Base-by-base conservation (phyloP, 2,888 invertebrate species). In the Orchesellides sinensis region DNA sequence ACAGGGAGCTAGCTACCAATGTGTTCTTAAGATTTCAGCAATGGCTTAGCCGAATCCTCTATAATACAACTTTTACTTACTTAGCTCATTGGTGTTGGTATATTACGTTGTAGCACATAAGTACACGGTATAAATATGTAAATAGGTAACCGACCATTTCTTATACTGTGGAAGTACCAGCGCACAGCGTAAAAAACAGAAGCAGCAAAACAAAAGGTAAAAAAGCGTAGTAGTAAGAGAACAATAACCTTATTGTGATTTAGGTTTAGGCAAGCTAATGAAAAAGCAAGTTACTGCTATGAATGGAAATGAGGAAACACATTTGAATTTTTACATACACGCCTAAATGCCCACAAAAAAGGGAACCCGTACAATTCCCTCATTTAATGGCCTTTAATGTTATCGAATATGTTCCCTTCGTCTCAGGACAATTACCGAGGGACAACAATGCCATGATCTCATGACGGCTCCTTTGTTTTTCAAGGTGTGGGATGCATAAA, bases 401-500 rank as follows among this genome's bases (percentile, higher is more conserved):
- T 45, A 66, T 66, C 17, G 27, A 78, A 56, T n/a, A n/a, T 70
- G 78, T 70, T 54, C 79, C 79, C 79, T 79, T 72, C 54, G 54
- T 72, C 54, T 66, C 54, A 69, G 59, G 69, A 68, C 77, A 77
- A 77, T 77, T 70, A 79, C 78, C 35, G 70, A 70, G 47, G 45
- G 61, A 70, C 69, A 72, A 79, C 79, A 79, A 79, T 79, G 72
- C 54, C 25, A 45, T 65, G 59, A 77, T 56, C 47, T 63, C 56
- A 32, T 65, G 65, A 72, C 79, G 79, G 79, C 79, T 72, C 72
- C 79, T 79, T 79, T 79, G 77, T 66, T 77, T 47, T 27, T 49
- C 70, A 78, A 79, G 79, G 79, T 79, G 79, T 79, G 72, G 79
- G 72, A 79, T 70, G 63, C 63, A 79, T 79, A 79, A 79, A 79